phyloP scores from a whole-genome alignment of 2,797 vertebrate species.

The Aldrovandia affinis region DNA sequence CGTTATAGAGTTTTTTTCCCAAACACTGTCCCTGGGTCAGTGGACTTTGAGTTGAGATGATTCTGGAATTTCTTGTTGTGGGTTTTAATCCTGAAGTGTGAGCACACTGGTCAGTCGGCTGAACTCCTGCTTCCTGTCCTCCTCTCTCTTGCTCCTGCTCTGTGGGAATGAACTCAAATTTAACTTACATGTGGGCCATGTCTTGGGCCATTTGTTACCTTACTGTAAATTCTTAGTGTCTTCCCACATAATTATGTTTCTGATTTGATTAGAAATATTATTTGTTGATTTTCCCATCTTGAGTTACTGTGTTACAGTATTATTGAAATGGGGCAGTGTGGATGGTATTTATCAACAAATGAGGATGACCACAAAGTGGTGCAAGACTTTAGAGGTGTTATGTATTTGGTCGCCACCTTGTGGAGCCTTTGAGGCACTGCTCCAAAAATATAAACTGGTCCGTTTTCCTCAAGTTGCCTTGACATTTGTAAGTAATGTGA shows the following conservation, averaged over 20 bases:
- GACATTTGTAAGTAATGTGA: neutral
- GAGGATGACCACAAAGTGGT: neutral
- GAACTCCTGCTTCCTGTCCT: neutral
- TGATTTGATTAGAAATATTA: neutral
- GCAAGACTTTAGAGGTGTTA: neutral
- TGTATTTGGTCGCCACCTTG: constrained; percentile 19
- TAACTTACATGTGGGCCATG: neutral
- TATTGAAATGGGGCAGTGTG: neutral
- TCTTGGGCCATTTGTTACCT: neutral
- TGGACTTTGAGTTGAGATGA: neutral
- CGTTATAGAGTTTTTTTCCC: neutral
- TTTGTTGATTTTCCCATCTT: neutral
- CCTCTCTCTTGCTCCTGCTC: neutral
- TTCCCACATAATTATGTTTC: neutral
- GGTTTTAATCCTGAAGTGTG: neutral
- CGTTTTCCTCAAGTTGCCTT: neutral
- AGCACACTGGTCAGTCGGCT: neutral
- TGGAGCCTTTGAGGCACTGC: neutral
- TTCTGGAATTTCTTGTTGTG: neutral
- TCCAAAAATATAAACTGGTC: neutral
- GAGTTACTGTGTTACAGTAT: neutral
- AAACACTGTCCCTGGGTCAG: neutral
- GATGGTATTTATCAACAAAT: neutral
- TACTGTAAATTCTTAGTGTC: neutral
- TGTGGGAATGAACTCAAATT: neutral